Evolutionary conservation across 2,797 vertebrate genomes (phyloP).

Genomic region (Hippoglossus hippoglossus): DNA sequence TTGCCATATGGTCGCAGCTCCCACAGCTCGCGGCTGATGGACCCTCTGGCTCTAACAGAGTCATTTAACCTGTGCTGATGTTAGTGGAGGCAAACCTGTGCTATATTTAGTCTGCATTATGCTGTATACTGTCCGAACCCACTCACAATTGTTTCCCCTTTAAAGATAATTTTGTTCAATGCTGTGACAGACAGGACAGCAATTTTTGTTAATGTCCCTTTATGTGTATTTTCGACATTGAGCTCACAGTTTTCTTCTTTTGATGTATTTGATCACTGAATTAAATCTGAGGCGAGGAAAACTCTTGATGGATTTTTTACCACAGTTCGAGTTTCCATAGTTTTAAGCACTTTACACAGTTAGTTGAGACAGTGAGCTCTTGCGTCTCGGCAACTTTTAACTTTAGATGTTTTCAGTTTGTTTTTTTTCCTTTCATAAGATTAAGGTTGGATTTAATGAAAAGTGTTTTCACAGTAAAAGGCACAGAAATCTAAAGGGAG

Average conservation of each 20-base stretch:
- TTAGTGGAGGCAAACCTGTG: conserved; percentile 18
- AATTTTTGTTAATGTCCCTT: conserved; percentile 7
- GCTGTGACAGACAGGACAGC: background rate
- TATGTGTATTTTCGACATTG: conserved; percentile 32
- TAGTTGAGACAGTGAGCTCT: conserved; percentile 33
- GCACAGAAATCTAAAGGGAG: background rate
- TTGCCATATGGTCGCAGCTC: conserved; percentile 65
- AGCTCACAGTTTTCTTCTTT: conserved; percentile 8
- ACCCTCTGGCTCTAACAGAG: conserved; percentile 39
- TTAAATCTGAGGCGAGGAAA: conserved; percentile 36
- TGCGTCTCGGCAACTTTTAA: conserved; percentile 26
- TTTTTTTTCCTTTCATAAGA: conserved; percentile 22
- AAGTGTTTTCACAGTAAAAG: conserved; percentile 13
- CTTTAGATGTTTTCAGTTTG: conserved; percentile 25
- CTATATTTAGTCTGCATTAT: conserved; percentile 29
- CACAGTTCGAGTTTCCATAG: conserved; percentile 13
- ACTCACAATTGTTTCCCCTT: background rate
- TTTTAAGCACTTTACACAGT: conserved; percentile 33
- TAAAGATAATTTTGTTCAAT: conserved; percentile 17
- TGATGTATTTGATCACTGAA: conserved; percentile 57
- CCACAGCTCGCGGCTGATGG: conserved; percentile 40
- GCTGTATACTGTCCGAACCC: background rate
- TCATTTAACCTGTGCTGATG: conserved; percentile 64
- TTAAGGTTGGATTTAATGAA: conserved; percentile 6
- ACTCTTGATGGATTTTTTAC: conserved; percentile 53